Conservation (phyloP, 2,797 vertebrate genomes). For the Lerista edwardsae region DNA sequence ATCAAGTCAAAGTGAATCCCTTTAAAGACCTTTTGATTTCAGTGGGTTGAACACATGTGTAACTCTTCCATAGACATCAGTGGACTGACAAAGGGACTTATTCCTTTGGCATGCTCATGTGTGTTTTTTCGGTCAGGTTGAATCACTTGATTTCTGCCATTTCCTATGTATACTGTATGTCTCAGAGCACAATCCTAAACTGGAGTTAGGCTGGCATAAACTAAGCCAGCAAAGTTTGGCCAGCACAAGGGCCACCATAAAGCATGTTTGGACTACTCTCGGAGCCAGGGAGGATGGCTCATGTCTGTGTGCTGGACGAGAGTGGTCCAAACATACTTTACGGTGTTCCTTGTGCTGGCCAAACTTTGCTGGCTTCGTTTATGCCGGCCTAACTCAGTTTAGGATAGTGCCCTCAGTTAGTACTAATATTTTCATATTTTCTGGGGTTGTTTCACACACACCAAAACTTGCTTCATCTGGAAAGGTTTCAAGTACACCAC, state of each 20-base stretch:
- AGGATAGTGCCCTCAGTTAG: conserved; percentile 20
- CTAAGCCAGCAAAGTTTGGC: too few relatives aligned
- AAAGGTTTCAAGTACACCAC: conserved; percentile 36
- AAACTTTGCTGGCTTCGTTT: too few relatives aligned
- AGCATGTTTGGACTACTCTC: too few relatives aligned
- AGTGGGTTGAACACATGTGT: background rate
- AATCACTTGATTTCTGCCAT: conserved; percentile 24
- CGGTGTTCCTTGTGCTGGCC: too few relatives aligned
- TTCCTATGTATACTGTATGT: conserved; percentile 32
- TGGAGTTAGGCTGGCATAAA: too few relatives aligned
- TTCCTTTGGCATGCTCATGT: background rate
- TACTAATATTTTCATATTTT: conserved; percentile 39
- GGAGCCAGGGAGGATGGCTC: too few relatives aligned
- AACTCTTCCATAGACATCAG: background rate
- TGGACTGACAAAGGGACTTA: background rate
- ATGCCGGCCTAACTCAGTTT: too few relatives aligned
- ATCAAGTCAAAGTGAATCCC: conserved; percentile 1
- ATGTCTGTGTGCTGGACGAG: too few relatives aligned
- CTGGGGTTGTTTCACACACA: conserved; percentile 44
- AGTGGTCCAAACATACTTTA: too few relatives aligned
- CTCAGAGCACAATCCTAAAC: too few relatives aligned
- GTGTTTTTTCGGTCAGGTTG: conserved; percentile 2
- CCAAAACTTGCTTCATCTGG: conserved; percentile 40
- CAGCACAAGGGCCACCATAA: too few relatives aligned
- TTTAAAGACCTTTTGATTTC: background rate